Evolutionary conservation across 2,797 vertebrate species (phyloP).

Genomic region (Diglossa cyanea): DNA sequence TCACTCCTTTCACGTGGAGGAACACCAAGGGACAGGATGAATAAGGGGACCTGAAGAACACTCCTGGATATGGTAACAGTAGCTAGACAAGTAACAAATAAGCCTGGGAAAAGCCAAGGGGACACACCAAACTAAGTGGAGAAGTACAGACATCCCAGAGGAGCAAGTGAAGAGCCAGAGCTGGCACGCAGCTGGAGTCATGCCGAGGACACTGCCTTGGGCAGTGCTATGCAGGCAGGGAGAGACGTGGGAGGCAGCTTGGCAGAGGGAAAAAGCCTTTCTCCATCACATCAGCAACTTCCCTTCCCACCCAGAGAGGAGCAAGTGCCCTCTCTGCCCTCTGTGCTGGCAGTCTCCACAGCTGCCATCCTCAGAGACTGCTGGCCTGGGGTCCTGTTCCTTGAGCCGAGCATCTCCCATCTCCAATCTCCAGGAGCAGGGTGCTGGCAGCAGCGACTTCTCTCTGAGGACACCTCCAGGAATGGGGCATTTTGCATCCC

Average conservation of each 20-base stretch:
- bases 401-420: not conserved
- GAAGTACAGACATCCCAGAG: not conserved
- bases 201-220: rapidly evolving
- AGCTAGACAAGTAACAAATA: not conserved
- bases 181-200: not conserved
- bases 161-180: not conserved
- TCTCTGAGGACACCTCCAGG: not conserved
- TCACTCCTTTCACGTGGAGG: not conserved
- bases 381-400: rapidly evolving
- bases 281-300: not conserved
- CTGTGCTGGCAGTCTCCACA: not conserved
- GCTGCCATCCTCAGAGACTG: not conserved
- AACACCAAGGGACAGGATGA: not conserved
- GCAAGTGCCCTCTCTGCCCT: not conserved
- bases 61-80: not conserved
- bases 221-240: not conserved
- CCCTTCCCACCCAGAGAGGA: not conserved
- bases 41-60: not conserved
- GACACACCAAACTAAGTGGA: not conserved
- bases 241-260: not conserved
- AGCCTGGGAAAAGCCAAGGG: not conserved
- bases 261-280: not conserved
- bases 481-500: not conserved
- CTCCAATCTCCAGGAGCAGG: not conserved
- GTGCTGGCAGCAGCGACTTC: not conserved